Conservation (phyloP, 2,113 vertebrate genomes). For the Chloroceryle aenea region DNA sequence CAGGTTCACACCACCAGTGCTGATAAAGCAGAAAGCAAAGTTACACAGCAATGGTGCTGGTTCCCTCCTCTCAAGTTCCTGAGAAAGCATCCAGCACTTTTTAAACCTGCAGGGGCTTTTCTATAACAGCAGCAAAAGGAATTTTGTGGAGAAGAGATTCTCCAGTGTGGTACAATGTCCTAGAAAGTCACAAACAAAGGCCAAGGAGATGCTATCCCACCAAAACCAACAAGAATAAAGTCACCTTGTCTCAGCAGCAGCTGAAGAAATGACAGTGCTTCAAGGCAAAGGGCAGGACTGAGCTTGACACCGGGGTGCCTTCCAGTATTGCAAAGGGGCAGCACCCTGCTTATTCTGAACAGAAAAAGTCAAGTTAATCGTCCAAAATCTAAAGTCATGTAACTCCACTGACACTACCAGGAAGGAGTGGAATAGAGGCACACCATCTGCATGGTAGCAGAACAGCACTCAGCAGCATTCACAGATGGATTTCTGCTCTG, state of each 20-base stretch:
- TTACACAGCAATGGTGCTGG: not conserved
- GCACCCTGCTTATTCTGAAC: not conserved
- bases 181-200: not conserved
- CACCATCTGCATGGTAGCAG: rapidly evolving
- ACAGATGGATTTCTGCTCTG: not conserved
- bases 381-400: not conserved
- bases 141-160: not conserved
- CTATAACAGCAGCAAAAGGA: not conserved
- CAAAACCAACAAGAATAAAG: not conserved
- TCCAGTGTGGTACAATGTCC: not conserved
- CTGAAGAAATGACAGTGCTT: not conserved
- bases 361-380: not conserved
- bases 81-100: not conserved
- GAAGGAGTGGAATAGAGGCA: not conserved
- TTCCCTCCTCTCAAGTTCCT: not conserved
- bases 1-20: not conserved
- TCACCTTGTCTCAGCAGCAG: not conserved
- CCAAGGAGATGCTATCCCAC: not conserved
- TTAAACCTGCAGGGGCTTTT: not conserved
- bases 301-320: not conserved
- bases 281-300: not conserved
- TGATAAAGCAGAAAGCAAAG: not conserved
- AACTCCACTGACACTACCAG: not conserved
- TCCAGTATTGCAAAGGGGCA: not conserved
- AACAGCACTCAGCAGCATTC: not conserved